Conservation (phyloP, 2,888 invertebrate species). For the Petrophora chlorosata region DNA sequence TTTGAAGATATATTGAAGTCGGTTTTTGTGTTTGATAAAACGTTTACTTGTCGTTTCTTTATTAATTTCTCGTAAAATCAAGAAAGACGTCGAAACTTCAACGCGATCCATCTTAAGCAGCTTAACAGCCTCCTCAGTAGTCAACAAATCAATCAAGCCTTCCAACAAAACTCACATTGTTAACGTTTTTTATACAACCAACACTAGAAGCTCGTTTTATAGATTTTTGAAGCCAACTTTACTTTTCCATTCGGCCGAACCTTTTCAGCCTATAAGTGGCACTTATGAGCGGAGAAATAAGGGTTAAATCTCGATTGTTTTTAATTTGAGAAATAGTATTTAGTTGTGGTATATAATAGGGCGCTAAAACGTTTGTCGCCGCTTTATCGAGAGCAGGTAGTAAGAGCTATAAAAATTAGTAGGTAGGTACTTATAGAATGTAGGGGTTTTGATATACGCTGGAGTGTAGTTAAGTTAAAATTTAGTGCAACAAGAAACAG, state of each 20-base stretch:
- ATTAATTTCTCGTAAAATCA: neutral
- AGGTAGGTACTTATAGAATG: too few species aligned
- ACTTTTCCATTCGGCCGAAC: neutral
- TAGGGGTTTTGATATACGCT: constrained; percentile 5
- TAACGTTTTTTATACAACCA: constrained; percentile 31
- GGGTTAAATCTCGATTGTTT: neutral
- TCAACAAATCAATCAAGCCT: constrained; percentile 24
- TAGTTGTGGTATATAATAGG: constrained; percentile 1
- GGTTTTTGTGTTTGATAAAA: too few species aligned
- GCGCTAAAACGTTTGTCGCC: constrained; percentile 25
- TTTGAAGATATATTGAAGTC: too few species aligned
- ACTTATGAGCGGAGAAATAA: neutral
- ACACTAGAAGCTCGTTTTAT: constrained; percentile 34
- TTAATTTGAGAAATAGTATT: neutral
- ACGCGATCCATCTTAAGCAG: constrained; percentile 14
- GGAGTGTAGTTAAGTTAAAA: too few species aligned
- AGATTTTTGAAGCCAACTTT: constrained; percentile 12
- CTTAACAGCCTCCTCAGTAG: constrained; percentile 16
- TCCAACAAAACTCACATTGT: constrained; percentile 20
- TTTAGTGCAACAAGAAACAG: too few species aligned
- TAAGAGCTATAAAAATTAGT: constrained; percentile 15
- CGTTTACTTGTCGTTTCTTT: too few species aligned
- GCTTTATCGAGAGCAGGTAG: constrained; percentile 22
- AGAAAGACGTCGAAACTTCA: constrained; percentile 1
- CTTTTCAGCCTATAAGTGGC: neutral